Percentiles rank a stretch among this genome's conserved stretches.
phyloP scores from a whole-genome alignment of 2,797 vertebrate genomes.

The Phylloscopus collybita region DNA sequence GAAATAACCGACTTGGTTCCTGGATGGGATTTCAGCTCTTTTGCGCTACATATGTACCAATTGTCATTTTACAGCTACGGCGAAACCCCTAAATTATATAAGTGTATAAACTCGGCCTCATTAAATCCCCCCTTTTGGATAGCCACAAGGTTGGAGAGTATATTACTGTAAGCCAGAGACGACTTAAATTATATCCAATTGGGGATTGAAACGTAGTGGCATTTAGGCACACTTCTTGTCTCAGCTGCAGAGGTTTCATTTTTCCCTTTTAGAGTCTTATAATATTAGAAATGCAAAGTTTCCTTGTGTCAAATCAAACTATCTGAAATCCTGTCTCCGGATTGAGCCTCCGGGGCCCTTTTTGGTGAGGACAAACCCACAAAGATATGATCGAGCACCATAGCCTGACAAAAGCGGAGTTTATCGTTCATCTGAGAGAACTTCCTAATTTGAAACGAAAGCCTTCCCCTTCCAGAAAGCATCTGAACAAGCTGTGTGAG shows the following conservation, averaged over 20 bases:
- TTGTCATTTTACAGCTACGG: slow-evolving; percentile 67
- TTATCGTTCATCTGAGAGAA: neutral
- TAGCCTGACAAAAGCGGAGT: slow-evolving; percentile 3
- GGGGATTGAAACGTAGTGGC: slow-evolving; percentile 14
- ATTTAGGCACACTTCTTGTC: slow-evolving; percentile 26
- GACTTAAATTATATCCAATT: slow-evolving; percentile 48
- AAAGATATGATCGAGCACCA: slow-evolving; percentile 7
- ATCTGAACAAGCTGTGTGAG: neutral
- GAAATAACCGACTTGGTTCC: slow-evolving; percentile 76
- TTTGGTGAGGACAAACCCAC: slow-evolving; percentile 3
- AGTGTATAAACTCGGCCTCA: slow-evolving; percentile 49
- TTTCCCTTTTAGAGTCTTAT: slow-evolving; percentile 7
- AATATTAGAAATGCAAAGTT: slow-evolving; percentile 36
- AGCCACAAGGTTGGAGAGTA: slow-evolving; percentile 14
- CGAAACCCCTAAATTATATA: slow-evolving; percentile 56
- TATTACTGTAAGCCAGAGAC: slow-evolving; percentile 34
- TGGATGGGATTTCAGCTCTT: slow-evolving; percentile 87
- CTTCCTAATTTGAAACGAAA: slow-evolving; percentile 3
- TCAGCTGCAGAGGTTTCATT: slow-evolving; percentile 42
- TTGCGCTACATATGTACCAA: slow-evolving; percentile 68
- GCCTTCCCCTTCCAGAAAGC: neutral
- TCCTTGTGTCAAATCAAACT: slow-evolving; percentile 38
- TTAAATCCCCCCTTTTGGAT: slow-evolving; percentile 17
- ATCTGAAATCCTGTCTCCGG: slow-evolving; percentile 21
- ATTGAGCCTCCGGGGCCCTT: neutral